Percentiles rank a stretch among this genome's conserved stretches.
These are phyloP conservation scores for Chaetorhynchus papuensis DNA, from an alignment of 2,113 vertebrate genomes.

Conservation along the genomic window DNA sequence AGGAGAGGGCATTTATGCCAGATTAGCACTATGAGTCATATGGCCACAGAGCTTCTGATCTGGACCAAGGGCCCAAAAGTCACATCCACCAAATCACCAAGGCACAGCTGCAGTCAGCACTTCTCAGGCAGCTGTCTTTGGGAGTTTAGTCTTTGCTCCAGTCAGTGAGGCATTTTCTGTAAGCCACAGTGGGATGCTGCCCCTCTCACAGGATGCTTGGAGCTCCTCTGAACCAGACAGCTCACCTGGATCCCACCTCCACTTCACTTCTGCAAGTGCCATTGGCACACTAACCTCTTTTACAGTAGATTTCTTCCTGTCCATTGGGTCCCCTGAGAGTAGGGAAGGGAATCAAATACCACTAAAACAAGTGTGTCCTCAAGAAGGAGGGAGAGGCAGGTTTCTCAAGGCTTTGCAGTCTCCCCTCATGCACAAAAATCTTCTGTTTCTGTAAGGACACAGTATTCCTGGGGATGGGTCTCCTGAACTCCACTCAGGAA, in stretches of 20 bases:
- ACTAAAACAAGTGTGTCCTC: not conserved
- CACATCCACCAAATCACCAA: not conserved
- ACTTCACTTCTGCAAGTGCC: not conserved
- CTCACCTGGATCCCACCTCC: not conserved
- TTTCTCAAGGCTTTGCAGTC: not conserved
- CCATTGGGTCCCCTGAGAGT: not conserved
- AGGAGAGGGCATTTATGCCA: not conserved
- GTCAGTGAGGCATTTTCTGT: not conserved
- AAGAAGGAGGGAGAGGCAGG: not conserved
- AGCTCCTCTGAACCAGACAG: not conserved
- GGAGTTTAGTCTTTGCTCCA: not conserved
- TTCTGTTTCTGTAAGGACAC: not conserved
- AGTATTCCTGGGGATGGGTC: not conserved
- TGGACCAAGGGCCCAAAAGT: not conserved
- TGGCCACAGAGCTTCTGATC: not conserved
- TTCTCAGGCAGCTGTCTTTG: not conserved
- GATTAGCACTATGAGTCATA: not conserved
- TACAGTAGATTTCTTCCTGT: not conserved
- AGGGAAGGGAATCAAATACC: not conserved
- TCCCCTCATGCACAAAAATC: not conserved
- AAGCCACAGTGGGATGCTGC: not conserved
- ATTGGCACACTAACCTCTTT: not conserved
- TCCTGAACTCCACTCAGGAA: not conserved
- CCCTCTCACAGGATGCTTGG: not conserved
- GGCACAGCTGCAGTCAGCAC: not conserved